Base-by-base conservation (phyloP, 2,888 invertebrate genomes). In the Dascillus cervinus region DNA sequence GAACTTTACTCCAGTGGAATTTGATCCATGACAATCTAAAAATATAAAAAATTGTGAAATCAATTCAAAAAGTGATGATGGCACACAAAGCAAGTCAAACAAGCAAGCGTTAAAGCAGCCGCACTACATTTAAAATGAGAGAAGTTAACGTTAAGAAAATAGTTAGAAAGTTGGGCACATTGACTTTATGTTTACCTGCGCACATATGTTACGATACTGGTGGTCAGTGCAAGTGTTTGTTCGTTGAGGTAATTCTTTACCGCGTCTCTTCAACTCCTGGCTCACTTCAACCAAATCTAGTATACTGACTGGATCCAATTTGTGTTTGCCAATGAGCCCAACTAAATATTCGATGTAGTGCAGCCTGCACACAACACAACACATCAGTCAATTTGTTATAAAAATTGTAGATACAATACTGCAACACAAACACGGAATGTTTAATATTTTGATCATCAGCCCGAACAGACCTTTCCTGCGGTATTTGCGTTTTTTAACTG, bases 321-420 rank as follows among this genome's bases (percentile, higher is more conserved):
- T 73, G 62, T 81, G 73, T 65, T 77, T 76, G 65, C 84, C 84
- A 67, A 94, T 86, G 64, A 83, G 75, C 55, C 76, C 79, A 61
- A 91, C 89, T 73, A 96, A 77, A 72, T 94, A 92, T 73, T 95
- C 95, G 66, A 91, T 82, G 76, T 91, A 95, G 75, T 95, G 95
- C 61, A 77, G 71, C 76, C 94, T 95, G 74, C 60, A 70, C 68
- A 60, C 56, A 42, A 44, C 29, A 47, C 33, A 42, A 69, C 49
- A 34, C 21, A 13, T 28, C 22, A 34, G 20, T 22, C 22, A 17
- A 17, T 8, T 17, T 17, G 17, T 17, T n/a, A 22, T 27, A 19
- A 21, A 4, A 32, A 11, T 15, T 21, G 28, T 30, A 3, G 5
- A 9, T 22, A 21, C 14, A 12, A 11, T 19, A 25, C 26, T 26